These are phyloP conservation scores for Mesoclemmys tuberculata DNA, from an alignment of 2,113 vertebrate genomes.

Conservation along the genomic window DNA sequence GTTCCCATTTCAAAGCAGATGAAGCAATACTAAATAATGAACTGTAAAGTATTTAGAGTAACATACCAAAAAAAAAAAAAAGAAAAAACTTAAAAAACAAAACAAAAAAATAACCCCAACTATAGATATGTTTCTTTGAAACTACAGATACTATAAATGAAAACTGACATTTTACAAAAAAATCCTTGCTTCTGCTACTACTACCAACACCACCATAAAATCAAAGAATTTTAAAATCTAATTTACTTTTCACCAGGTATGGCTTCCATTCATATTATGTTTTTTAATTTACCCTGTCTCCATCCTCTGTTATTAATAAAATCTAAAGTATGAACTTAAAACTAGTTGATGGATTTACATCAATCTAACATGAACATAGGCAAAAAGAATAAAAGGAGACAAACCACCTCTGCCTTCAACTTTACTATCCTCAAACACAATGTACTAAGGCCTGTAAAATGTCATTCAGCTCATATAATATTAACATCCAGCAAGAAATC, in stretches of 20 bases:
- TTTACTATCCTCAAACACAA: neutral
- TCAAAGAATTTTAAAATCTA: neutral
- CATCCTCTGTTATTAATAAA: neutral
- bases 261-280: neutral
- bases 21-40: slow-evolving; percentile 29
- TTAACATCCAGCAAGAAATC: neutral
- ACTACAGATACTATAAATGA: neutral
- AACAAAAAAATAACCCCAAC: neutral
- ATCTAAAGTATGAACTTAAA: neutral
- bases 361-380: neutral
- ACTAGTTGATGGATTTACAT: neutral
- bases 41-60: neutral
- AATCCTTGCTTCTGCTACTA: neutral
- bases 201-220: neutral
- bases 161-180: neutral
- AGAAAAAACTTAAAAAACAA: neutral
- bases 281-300: neutral
- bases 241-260: neutral
- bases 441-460: neutral
- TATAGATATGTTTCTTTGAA: neutral
- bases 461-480: neutral
- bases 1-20: neutral
- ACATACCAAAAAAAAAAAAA: neutral
- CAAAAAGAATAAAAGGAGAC: neutral
- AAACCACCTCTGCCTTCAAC: neutral